Evolutionary conservation across 1,140 invertebrate genomes (phyloP).

Genomic region (Drosophila lacteicornis): DNA sequence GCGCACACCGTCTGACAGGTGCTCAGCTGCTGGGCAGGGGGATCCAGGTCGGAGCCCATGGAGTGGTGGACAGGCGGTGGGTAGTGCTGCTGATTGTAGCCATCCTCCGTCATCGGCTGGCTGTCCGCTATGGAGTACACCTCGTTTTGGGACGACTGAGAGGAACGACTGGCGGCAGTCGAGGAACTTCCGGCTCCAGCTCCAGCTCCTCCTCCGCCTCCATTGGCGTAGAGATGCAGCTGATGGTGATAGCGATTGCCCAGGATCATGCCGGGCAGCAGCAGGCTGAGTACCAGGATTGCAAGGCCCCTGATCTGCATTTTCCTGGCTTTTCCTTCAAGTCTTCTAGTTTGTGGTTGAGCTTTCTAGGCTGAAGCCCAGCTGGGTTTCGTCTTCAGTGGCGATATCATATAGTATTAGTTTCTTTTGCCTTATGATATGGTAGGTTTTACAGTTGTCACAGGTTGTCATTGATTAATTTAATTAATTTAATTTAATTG

Average conservation of each 20-base stretch:
- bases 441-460: slow-evolving; percentile 5
- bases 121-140: slow-evolving; percentile 78
- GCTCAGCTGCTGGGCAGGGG: slow-evolving; percentile 67
- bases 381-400: not conserved
- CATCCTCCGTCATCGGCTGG: slow-evolving; percentile 79
- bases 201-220: slow-evolving; percentile 8
- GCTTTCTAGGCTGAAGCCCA: slow-evolving; percentile 38
- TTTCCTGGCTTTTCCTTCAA: slow-evolving; percentile 28
- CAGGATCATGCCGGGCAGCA: slow-evolving; percentile 25
- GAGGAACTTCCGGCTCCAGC: not conserved
- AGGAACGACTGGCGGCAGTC: slow-evolving; percentile 16
- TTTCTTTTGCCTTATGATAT: slow-evolving; percentile 5
- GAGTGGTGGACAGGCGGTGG: slow-evolving; percentile 21
- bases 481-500: not conserved
- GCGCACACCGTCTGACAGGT: slow-evolving; percentile 91
- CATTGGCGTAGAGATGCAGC: slow-evolving; percentile 47
- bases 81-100: slow-evolving; percentile 46
- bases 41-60: slow-evolving; percentile 42
- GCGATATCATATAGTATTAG: slow-evolving; percentile 12
- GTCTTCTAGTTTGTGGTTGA: slow-evolving; percentile 26
- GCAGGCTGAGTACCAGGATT: slow-evolving; percentile 34
- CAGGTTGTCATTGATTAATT: slow-evolving; percentile 9
- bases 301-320: slow-evolving; percentile 35
- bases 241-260: slow-evolving; percentile 52
- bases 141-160: slow-evolving; percentile 61